Percentiles rank a stretch among this genome's conserved stretches.
Evolutionary conservation across 2,797 vertebrate species (phyloP).

Genomic region (Halcyon badia): DNA sequence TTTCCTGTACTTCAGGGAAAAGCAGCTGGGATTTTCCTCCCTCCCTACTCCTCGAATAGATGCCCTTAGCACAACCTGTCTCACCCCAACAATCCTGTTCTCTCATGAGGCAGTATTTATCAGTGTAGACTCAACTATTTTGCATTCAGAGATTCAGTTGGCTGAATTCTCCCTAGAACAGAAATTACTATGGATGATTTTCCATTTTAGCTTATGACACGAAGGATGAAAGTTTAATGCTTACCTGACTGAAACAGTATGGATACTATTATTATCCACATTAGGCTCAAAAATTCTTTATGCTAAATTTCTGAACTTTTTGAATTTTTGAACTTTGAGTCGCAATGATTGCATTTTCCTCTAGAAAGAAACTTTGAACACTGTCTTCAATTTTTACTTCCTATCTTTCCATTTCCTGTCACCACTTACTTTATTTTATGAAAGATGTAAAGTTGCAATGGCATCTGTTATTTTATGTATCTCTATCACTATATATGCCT

Average conservation of each 20-base stretch:
- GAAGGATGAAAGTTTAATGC: background rate
- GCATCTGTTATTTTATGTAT: background rate
- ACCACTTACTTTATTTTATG: background rate
- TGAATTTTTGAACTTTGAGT: background rate
- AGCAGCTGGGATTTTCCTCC: background rate
- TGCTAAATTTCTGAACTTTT: background rate
- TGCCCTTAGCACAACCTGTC: background rate
- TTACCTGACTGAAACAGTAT: background rate
- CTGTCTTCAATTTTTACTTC: background rate
- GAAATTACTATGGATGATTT: background rate
- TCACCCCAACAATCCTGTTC: background rate
- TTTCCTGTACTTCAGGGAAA: background rate
- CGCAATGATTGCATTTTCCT: background rate
- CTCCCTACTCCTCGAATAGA: background rate
- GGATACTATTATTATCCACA: background rate
- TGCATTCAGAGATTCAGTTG: background rate
- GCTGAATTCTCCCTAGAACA: background rate
- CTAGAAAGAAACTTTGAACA: background rate
- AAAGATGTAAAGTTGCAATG: background rate
- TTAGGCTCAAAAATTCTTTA: background rate
- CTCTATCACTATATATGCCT: background rate
- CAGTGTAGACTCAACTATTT: background rate
- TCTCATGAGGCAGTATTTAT: background rate
- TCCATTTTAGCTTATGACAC: background rate
- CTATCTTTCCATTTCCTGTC: background rate